Evolutionary conservation across 1,140 invertebrate genomes (phyloP), one percentile per base, ranked within the genome.

Genomic region (Magallana gigas): DNA sequence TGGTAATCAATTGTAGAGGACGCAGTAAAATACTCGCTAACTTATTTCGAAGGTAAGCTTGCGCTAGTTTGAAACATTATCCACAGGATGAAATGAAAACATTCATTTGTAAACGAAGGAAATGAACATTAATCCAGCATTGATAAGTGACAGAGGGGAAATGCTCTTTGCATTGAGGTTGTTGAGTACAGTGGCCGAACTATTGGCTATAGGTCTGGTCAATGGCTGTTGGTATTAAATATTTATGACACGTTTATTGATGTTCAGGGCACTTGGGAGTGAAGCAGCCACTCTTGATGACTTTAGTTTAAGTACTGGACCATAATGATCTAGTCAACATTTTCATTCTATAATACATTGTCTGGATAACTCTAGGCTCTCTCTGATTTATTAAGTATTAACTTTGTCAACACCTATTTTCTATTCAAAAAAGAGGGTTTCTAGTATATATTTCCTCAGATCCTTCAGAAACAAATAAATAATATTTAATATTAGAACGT

Each of bases 31-130:
- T 71, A 48, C 36, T 48, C 36, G 36, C 36, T 48, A 23, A 36
- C 18, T 71, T 29, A 29, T 71, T 71, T 48, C 5, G 36, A 29
- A 23, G 68, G 36, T 23, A 71, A 29, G 36, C 36, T 29, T 71
- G 68, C 36, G 23, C 23, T 71, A 71, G 48, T 71, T 71, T 71
- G 68, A 8, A 71, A 71, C 36, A 71, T 71, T 36, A 71, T 0
- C n/a, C 4, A 29, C 1, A 29, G 36, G 68, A 36, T 71, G 68
- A 71, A 71, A 71, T 71, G n/a, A 71, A 71, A 71, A 71, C 68
- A 12, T 71, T 29, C 68, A 71, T 71, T 71, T 71, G 68, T 71
- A 29, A 36, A 29, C 68, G 68, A 23, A 29, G 68, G 68, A 71
- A 71, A 71, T 71, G 68, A 71, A 71, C 68, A 71, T 23, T 71